phyloP scores from a whole-genome alignment of 2,797 vertebrate species.

The Pitangus sulphuratus region DNA sequence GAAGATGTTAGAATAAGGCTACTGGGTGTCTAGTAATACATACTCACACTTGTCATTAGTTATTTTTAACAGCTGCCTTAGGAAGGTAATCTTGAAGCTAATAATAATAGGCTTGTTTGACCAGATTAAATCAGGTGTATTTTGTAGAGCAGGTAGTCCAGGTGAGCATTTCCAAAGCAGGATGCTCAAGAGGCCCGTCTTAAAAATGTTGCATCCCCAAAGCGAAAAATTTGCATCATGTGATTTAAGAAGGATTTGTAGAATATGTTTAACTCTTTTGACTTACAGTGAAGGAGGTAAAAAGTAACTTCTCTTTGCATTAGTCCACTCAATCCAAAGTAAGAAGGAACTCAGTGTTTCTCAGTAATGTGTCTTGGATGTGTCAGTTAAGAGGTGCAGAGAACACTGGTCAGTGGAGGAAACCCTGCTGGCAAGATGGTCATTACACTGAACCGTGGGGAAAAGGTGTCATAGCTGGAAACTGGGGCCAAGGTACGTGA shows the following conservation, averaged over 20 bases:
- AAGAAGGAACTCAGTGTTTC: background rate
- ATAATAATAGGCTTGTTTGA: background rate
- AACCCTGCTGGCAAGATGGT: background rate
- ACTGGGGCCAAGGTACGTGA: background rate
- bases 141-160: background rate
- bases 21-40: background rate
- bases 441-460: background rate
- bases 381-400: background rate
- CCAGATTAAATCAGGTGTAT: background rate
- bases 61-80: background rate
- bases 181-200: background rate
- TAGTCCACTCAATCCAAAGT: background rate
- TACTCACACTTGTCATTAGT: background rate
- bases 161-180: background rate
- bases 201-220: background rate
- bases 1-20: background rate
- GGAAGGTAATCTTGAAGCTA: background rate
- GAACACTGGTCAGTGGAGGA: background rate
- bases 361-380: background rate
- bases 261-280: background rate
- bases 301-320: background rate
- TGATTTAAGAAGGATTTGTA: background rate
- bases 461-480: background rate
- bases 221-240: accelerated
- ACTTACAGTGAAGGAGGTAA: background rate